Evolutionary conservation across 2,113 vertebrate genomes (phyloP).

Genomic region (Larimichthys crocea): DNA sequence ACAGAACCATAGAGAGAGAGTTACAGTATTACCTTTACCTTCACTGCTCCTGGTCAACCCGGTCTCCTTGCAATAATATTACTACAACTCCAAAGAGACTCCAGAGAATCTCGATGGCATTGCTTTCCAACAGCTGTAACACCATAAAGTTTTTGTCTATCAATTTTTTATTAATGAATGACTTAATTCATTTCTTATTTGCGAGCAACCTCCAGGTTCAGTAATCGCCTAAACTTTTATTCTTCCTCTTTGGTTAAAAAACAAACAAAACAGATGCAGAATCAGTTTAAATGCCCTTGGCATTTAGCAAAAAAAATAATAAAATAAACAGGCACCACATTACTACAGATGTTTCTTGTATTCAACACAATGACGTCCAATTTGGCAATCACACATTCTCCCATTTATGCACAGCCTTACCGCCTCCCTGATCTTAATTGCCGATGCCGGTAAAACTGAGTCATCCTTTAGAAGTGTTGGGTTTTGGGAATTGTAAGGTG

Average conservation of each 20-base stretch:
- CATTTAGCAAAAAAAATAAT: neutral
- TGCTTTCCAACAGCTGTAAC: neutral
- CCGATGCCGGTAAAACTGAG: conserved; percentile 33
- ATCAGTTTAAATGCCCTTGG: neutral
- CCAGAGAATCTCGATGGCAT: neutral
- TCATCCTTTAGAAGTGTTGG: conserved; percentile 25
- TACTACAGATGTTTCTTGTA: neutral
- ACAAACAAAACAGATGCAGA: neutral
- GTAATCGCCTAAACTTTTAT: too few relatives aligned
- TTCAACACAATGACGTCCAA: neutral
- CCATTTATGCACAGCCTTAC: neutral
- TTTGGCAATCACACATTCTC: neutral
- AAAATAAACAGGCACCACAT: neutral
- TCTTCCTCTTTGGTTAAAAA: too few relatives aligned
- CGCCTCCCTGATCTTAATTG: neutral
- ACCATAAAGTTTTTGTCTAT: neutral
- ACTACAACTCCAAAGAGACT: neutral
- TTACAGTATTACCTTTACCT: neutral
- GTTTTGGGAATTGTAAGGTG: conserved; percentile 7
- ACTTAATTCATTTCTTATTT: neutral
- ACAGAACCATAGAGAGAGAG: too few relatives aligned
- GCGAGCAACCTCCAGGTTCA: neutral
- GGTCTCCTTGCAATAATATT: neutral
- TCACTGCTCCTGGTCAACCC: neutral
- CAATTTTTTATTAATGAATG: neutral